Percentiles rank a stretch among this genome's conserved stretches.
Conservation (phyloP, 2,797 vertebrate species). For the Urocyon cinereoargenteus region DNA sequence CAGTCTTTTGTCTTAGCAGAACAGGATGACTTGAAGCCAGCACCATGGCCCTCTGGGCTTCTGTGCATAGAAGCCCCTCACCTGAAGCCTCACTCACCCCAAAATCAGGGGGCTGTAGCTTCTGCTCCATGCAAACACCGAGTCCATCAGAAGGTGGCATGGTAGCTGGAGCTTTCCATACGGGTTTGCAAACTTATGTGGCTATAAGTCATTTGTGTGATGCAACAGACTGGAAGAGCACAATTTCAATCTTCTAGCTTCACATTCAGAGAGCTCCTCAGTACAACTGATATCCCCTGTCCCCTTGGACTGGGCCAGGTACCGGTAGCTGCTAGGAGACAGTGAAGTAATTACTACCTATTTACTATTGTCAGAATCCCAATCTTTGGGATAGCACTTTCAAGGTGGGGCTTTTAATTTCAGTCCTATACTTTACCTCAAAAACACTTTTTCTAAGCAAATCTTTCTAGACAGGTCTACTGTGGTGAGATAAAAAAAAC, state of each 20-base stretch:
- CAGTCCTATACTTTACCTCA: neutral
- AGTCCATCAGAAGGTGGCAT: neutral
- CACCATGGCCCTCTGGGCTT: neutral
- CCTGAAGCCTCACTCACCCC: neutral
- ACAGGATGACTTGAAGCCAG: neutral
- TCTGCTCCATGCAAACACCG: neutral
- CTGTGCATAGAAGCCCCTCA: neutral
- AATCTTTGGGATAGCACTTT: neutral
- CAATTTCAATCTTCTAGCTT: neutral
- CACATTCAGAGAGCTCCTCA: neutral
- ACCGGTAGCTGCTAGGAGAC: neutral
- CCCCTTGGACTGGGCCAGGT: neutral
- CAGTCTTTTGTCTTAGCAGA: neutral
- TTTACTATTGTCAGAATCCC: neutral
- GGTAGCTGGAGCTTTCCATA: neutral
- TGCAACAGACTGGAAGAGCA: neutral
- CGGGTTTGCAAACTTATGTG: neutral
- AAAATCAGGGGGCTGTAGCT: neutral
- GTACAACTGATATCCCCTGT: fast-evolving
- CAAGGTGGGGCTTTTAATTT: slow-evolving; percentile 40
- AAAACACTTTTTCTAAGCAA: slow-evolving; percentile 24
- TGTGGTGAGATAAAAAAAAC: slow-evolving; percentile 5
- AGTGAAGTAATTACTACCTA: neutral
- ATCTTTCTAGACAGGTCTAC: slow-evolving; percentile 26
- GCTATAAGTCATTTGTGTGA: neutral